Percentiles rank a stretch among this genome's conserved stretches.
These are phyloP conservation scores for Saccopteryx bilineata DNA, from an alignment of 2,113 vertebrate genomes.

Conservation along the genomic window DNA sequence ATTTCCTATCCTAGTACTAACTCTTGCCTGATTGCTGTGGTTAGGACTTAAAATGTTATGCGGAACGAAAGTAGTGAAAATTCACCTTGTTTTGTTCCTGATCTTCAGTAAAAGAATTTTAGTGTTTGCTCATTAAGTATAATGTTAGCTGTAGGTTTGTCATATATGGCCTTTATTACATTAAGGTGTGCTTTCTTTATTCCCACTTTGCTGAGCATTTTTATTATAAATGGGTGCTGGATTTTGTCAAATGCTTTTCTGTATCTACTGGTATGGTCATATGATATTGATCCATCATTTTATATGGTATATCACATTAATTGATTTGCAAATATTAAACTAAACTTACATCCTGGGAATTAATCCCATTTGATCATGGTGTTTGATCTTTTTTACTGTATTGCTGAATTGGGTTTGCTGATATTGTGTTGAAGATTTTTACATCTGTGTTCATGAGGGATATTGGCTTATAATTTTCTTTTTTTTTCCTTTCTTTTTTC, in stretches of 20 bases:
- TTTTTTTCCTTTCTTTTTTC: background rate
- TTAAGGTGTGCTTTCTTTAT: background rate
- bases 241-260: background rate
- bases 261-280: background rate
- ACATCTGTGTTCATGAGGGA: background rate
- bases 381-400: background rate
- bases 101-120: background rate
- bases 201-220: background rate
- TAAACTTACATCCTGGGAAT: background rate
- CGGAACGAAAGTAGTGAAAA: background rate
- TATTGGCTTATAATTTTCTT: background rate
- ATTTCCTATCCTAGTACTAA: too few species aligned
- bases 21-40: background rate
- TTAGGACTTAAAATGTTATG: background rate
- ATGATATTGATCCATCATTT: background rate
- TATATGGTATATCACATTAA: background rate
- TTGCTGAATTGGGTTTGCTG: background rate
- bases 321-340: background rate
- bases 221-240: background rate
- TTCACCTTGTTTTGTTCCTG: background rate
- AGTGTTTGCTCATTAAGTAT: background rate
- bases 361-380: background rate
- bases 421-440: background rate
- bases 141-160: background rate
- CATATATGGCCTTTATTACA: background rate